Percentiles rank a stretch among this genome's conserved stretches.
Evolutionary conservation across 2,888 invertebrate species (phyloP).

Genomic region (Eristalis arbustorum): DNA sequence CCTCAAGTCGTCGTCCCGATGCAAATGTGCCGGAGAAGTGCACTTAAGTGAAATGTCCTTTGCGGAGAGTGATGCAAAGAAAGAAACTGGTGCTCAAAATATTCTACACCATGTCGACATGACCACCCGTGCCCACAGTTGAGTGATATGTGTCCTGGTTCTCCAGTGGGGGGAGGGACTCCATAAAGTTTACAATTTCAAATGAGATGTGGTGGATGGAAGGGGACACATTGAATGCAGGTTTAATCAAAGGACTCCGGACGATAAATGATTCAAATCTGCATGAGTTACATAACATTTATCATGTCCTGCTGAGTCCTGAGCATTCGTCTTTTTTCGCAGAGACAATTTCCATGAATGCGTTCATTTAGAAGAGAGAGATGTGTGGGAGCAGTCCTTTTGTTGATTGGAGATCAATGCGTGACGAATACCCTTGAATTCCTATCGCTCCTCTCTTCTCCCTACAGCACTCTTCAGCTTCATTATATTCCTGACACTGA

Average conservation of each 20-base stretch:
- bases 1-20: constrained; percentile 14
- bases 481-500: neutral
- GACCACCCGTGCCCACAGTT: constrained; percentile 11
- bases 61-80: neutral
- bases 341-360: too few relatives aligned
- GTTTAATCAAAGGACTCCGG: constrained; percentile 17
- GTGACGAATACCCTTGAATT: too few relatives aligned
- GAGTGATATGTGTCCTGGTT: constrained; percentile 44
- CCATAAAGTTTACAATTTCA: neutral
- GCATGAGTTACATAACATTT: constrained; percentile 41
- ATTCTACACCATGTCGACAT: constrained; percentile 6
- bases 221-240: constrained; percentile 17
- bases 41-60: constrained; percentile 54
- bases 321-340: too few relatives aligned
- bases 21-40: constrained; percentile 51
- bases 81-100: neutral
- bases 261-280: constrained; percentile 46
- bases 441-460: neutral
- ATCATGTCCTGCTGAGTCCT: neutral
- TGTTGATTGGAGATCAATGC: neutral
- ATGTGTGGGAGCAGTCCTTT: neutral
- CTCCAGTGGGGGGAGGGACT: too few relatives aligned
- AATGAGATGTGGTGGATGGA: neutral
- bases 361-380: too few relatives aligned
- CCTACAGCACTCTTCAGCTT: neutral